These are phyloP conservation scores for Hemibagrus wyckioides DNA, from an alignment of 2,113 vertebrate species.

Conservation along the genomic window DNA sequence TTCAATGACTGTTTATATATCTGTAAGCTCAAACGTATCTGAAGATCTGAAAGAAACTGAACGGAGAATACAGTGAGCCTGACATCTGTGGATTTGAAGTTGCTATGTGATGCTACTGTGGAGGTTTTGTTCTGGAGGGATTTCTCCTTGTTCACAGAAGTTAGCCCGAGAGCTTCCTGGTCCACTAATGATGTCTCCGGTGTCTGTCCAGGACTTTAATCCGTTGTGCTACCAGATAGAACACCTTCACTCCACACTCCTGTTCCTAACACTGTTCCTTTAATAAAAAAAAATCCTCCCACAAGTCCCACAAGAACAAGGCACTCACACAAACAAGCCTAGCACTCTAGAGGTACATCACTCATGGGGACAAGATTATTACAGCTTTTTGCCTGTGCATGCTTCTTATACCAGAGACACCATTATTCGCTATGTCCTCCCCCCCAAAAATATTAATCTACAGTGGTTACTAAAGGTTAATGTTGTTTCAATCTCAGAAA, in stretches of 20 bases:
- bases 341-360: constrained; percentile 34
- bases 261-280: neutral
- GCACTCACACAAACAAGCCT: constrained; percentile 48
- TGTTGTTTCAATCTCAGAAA: neutral
- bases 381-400: neutral
- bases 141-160: neutral
- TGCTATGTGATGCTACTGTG: neutral
- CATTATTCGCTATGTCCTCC: neutral
- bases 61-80: neutral
- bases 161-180: constrained; percentile 26
- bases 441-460: neutral
- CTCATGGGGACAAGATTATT: constrained; percentile 13
- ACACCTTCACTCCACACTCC: constrained; percentile 36
- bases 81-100: neutral
- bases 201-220: constrained; percentile 4
- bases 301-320: constrained; percentile 18
- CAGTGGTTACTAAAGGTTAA: neutral
- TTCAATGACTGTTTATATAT: constrained; percentile 2
- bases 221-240: constrained; percentile 13
- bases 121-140: constrained; percentile 31
- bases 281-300: neutral
- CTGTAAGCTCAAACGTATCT: constrained; percentile 3
- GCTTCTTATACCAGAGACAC: neutral
- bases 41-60: constrained; percentile 1
- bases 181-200: constrained; percentile 28